Evolutionary conservation across 2,113 vertebrate species (phyloP), one percentile per base, ranked within the genome.

Genomic region (Forbesichthys agassizii): DNA sequence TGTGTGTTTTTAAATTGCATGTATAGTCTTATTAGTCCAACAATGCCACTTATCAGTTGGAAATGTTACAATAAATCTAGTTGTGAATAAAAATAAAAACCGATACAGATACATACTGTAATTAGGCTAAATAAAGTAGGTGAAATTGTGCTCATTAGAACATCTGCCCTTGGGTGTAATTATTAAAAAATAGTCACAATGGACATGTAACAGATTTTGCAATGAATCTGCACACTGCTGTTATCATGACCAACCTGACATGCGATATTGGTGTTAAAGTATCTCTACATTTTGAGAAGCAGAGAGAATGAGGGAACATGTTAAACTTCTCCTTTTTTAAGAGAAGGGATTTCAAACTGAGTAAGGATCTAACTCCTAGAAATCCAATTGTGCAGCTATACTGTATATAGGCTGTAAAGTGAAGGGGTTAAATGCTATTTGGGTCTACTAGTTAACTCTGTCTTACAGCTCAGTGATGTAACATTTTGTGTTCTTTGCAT

Each of bases 301-400:
- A n/a, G 52, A 54, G 13, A 16, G 5, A n/a, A 16, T 54, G n/a
- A 52, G 49, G 9, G 49, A 52, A 11, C 54, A 66, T 42, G 36
- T 42, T 42, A 42, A 5, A 42, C 36, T 42, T 6, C 36, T 42
- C 0, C 36, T 42, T 42, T 27, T 42, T 42, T 27, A 33, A 42
- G 33, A 11, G 52, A 18, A 11, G 61, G 52, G 42, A 67, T 53
- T 61, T 67, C 20, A 71, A 53, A 71, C 48, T 20, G 48, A 14
- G 57, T n/a, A 9, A 8, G 49, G 53, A 64, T 64, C 64, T 61
- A 71, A 53, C 71, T 9, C 49, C 20, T 54, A 46, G 64, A 63
- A 76, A 80, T 81, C 72, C 55, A 48, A 73, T 75, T 78, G 68
- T 60, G 48, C n/a, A 20, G 61, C 69, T 78, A 75, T 69, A 47